Conservation (phyloP, 2,888 invertebrate species). For the Oegoconia quadripuncta region DNA sequence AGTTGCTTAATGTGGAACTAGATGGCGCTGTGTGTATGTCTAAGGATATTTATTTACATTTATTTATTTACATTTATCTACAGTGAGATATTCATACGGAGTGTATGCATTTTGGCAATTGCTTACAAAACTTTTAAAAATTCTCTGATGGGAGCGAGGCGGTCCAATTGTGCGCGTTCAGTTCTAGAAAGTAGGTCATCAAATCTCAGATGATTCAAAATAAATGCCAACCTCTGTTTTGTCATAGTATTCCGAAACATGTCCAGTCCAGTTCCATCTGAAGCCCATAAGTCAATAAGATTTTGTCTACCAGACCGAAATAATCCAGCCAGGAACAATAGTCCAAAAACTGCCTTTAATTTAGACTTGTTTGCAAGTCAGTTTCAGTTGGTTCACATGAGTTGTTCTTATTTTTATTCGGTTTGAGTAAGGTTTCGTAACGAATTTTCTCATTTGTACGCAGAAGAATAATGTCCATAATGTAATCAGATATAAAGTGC, state of each 20-base stretch:
- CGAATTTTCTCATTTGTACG: no score
- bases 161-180: background rate
- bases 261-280: slow-evolving; percentile 1
- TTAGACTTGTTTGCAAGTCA: no score
- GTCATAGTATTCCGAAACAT: slow-evolving; percentile 1
- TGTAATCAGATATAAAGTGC: no score
- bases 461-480: no score
- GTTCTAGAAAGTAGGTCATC: background rate
- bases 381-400: no score
- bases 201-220: slow-evolving; percentile 1
- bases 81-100: slow-evolving; percentile 5
- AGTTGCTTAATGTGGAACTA: no score
- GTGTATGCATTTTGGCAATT: background rate
- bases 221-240: background rate
- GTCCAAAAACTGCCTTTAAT: background rate
- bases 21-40: no score
- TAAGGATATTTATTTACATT: no score
- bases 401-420: no score
- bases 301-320: background rate
- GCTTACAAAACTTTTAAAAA: background rate
- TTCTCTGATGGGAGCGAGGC: background rate
- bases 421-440: no score
- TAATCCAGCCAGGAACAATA: background rate
- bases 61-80: background rate
- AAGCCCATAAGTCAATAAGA: background rate